These are phyloP conservation scores for Gallinago paraguaiae DNA, from an alignment of 2,113 vertebrate species.

Conservation along the genomic window DNA sequence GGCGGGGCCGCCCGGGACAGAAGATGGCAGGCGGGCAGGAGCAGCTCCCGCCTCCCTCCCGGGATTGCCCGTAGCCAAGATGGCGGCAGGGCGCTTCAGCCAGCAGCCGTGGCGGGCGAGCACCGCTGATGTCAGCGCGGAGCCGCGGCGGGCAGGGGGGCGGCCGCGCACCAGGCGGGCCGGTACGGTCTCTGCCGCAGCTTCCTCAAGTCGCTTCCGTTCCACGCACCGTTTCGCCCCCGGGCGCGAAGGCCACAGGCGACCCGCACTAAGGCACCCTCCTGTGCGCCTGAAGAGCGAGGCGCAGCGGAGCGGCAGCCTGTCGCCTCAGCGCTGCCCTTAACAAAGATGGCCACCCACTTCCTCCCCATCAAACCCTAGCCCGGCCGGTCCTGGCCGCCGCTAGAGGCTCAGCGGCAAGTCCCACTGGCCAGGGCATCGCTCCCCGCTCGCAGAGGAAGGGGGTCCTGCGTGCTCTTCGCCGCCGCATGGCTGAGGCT, in stretches of 20 bases:
- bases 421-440: neutral
- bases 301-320: rapidly evolving
- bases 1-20: neutral
- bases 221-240: neutral
- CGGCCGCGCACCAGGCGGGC: no score
- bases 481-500: neutral
- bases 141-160: neutral
- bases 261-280: rapidly evolving
- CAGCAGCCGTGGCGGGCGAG: rapidly evolving
- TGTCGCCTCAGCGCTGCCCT: neutral
- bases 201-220: neutral
- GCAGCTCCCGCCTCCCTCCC: neutral
- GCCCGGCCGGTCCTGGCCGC: neutral
- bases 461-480: no score
- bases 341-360: conserved; percentile 26
- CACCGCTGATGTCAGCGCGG: neutral
- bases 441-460: neutral
- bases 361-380: neutral
- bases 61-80: neutral
- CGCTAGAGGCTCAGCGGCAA: neutral
- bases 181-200: rapidly evolving
- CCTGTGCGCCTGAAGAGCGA: neutral
- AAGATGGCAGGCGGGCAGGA: neutral
- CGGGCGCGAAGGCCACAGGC: rapidly evolving
- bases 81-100: neutral